Conservation (phyloP, 2,113 vertebrate species). For the Equus quagga region DNA sequence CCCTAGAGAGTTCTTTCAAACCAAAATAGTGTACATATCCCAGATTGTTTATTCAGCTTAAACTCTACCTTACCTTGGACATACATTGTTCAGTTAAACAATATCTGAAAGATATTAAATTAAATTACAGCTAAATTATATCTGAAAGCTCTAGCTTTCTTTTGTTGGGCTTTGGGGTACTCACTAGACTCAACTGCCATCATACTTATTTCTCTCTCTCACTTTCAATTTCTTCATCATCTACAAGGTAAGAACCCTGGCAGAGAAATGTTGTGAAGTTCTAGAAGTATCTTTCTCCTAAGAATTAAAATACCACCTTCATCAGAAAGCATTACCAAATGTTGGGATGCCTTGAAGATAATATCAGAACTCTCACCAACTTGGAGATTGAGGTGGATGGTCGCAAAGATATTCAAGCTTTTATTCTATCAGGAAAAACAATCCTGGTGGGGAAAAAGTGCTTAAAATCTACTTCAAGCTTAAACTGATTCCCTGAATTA, state of each 20-base stretch:
- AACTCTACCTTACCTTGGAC: background rate
- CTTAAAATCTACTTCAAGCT: background rate
- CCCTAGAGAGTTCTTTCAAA: background rate
- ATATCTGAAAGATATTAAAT: background rate
- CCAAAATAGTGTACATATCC: background rate
- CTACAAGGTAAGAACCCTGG: background rate
- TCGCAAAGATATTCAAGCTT: background rate
- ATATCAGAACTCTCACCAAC: background rate
- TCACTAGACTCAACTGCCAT: background rate
- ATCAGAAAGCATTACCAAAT: background rate
- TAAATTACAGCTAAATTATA: background rate
- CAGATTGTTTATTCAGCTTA: background rate
- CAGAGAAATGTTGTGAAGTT: background rate
- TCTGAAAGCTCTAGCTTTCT: background rate
- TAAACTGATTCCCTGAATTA: background rate
- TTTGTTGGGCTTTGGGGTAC: background rate
- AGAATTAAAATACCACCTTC: slow-evolving; percentile 19
- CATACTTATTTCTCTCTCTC: background rate
- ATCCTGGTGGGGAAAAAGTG: background rate
- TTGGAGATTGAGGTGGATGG: background rate
- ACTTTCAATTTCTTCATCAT: slow-evolving; percentile 1
- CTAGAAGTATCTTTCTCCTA: background rate
- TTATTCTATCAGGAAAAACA: background rate
- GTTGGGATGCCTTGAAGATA: background rate
- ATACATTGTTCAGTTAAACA: background rate